These are phyloP conservation scores for Amphipoea lucens DNA, from an alignment of 2,888 invertebrate genomes.

Conservation along the genomic window DNA sequence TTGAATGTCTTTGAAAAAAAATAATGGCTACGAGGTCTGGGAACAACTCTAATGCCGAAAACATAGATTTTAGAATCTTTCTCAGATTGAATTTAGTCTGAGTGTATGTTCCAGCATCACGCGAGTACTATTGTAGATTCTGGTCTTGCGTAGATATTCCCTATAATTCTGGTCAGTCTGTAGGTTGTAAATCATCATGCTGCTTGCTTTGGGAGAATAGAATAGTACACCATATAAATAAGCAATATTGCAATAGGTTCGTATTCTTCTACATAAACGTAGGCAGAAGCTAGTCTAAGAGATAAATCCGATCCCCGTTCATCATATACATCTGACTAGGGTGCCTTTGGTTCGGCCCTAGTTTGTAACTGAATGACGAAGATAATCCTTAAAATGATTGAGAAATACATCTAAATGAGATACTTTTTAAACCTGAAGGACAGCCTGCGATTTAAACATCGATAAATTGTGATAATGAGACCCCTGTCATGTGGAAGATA, in stretches of 20 bases:
- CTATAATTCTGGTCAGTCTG: not conserved
- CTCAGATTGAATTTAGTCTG: not conserved
- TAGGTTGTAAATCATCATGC: not conserved
- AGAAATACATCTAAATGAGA: not conserved
- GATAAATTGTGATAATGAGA: constrained; percentile 27
- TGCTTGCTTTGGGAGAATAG: not conserved
- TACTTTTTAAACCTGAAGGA: not conserved
- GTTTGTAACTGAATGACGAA: not conserved
- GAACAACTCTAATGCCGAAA: not conserved
- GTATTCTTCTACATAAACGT: not conserved
- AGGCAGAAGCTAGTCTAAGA: not conserved
- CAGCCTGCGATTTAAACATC: not conserved
- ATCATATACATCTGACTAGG: not conserved
- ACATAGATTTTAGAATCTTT: not conserved
- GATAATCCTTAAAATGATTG: not conserved
- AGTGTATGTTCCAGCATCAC: not conserved
- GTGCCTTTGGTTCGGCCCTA: not conserved
- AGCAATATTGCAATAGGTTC: not conserved
- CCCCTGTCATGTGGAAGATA: constrained; percentile 19
- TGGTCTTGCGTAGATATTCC: not conserved
- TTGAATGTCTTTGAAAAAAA: not conserved
- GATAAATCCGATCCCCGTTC: not conserved
- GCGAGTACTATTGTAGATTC: not conserved
- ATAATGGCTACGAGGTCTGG: not conserved
- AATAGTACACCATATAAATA: not conserved